These are phyloP conservation scores for Drosophila atroscutellata DNA, from an alignment of 2,888 invertebrate genomes.

Conservation along the genomic window DNA sequence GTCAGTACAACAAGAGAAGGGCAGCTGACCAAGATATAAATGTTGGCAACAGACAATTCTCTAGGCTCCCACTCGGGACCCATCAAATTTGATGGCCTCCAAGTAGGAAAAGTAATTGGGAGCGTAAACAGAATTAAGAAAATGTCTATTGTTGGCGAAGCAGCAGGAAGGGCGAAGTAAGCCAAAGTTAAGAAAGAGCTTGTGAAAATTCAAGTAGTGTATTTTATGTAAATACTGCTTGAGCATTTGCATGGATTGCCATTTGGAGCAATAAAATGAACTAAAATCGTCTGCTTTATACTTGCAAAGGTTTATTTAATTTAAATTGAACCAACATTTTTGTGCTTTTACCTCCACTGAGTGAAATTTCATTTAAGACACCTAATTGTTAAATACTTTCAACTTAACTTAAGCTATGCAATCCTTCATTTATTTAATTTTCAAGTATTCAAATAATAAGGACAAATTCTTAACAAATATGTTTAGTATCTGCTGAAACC, in stretches of 20 bases:
- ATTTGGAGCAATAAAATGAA: neutral
- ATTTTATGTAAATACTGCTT: constrained; percentile 29
- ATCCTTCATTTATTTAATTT: neutral
- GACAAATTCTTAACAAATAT: neutral
- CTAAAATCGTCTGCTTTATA: neutral
- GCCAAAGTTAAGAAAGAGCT: neutral
- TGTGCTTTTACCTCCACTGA: neutral
- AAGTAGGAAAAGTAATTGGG: constrained; percentile 52
- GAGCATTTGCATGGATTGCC: constrained; percentile 5
- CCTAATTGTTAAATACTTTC: neutral
- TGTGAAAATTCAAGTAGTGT: constrained; percentile 3
- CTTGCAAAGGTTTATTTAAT: neutral
- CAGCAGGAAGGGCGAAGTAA: neutral
- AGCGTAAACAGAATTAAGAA: constrained; percentile 53
- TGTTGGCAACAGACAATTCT: constrained; percentile 23
- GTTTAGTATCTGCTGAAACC: neutral
- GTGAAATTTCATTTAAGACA: neutral
- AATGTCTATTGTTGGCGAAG: constrained; percentile 39
- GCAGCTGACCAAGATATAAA: constrained; percentile 37
- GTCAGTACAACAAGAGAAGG: constrained; percentile 8
- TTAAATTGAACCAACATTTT: neutral
- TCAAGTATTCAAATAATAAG: neutral
- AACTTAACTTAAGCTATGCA: neutral
- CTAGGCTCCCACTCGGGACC: constrained; percentile 36
- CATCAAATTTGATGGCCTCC: constrained; percentile 57